These are phyloP conservation scores for Parotia lawesii DNA, from an alignment of 2,113 vertebrate genomes.

Conservation along the genomic window DNA sequence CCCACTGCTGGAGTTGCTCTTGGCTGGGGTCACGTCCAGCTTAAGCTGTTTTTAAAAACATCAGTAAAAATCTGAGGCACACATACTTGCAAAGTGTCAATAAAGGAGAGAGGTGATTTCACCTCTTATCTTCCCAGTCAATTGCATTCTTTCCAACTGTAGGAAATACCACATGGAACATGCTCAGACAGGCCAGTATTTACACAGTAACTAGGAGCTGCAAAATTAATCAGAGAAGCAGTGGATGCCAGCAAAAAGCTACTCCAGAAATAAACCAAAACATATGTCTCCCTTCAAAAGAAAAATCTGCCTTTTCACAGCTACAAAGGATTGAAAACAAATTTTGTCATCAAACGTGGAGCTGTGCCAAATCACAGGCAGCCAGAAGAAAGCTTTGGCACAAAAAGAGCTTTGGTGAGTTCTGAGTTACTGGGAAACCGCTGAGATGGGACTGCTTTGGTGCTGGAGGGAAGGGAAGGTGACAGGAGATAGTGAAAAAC, in stretches of 20 bases:
- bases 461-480: neutral
- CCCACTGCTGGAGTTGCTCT: neutral
- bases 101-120: neutral
- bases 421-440: neutral
- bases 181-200: slow-evolving; percentile 52
- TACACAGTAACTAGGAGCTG: slow-evolving; percentile 41
- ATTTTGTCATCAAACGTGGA: neutral
- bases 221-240: slow-evolving; percentile 27
- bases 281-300: slow-evolving; percentile 47
- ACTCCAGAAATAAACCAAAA: neutral
- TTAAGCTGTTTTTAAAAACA: neutral
- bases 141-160: slow-evolving; percentile 17
- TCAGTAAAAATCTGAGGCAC: neutral
- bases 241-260: slow-evolving; percentile 31
- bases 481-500: neutral
- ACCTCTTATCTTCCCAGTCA: neutral
- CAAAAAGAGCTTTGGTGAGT: slow-evolving; percentile 19
- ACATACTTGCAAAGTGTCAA: neutral
- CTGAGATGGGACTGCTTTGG: neutral
- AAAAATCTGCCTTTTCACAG: slow-evolving; percentile 38
- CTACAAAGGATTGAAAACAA: slow-evolving; percentile 39
- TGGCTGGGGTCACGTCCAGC: neutral
- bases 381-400: slow-evolving; percentile 12
- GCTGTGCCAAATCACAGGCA: neutral
- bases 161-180: slow-evolving; percentile 32